Conservation (phyloP, 1,140 invertebrate genomes). For the Cydia pomonella region DNA sequence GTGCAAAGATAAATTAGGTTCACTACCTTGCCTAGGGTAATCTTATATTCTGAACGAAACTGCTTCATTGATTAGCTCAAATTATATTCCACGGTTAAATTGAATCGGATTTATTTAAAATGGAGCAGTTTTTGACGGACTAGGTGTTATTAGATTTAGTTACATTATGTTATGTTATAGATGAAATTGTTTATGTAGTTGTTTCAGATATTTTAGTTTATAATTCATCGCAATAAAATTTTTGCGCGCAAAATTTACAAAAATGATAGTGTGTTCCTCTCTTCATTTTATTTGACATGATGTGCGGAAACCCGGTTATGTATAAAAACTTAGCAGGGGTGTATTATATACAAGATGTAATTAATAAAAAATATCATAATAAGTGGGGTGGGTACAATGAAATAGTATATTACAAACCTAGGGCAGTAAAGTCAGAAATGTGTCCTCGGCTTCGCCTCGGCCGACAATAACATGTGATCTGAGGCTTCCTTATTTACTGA, state of each 20-base stretch:
- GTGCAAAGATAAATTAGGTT: constrained; percentile 31
- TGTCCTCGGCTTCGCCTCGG: too few species aligned
- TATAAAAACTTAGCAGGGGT: neutral
- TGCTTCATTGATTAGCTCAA: constrained; percentile 23
- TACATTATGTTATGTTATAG: constrained; percentile 65
- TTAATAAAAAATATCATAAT: neutral
- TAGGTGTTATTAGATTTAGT: constrained; percentile 49
- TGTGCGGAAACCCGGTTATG: neutral
- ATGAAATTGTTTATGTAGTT: constrained; percentile 72
- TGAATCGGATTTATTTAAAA: neutral
- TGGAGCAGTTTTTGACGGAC: constrained; percentile 19
- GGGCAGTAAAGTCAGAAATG: neutral
- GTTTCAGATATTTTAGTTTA: constrained; percentile 74
- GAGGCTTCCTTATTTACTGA: too few species aligned
- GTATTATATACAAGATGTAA: neutral
- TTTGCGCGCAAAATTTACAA: neutral
- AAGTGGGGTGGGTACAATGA: neutral
- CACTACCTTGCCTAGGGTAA: constrained; percentile 28
- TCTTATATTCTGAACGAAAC: constrained; percentile 7
- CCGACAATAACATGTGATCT: too few species aligned
- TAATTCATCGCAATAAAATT: constrained; percentile 42
- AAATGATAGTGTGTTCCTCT: neutral
- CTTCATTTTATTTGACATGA: neutral
- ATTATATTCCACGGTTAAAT: neutral
- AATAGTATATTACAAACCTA: neutral